Evolutionary conservation across 2,113 vertebrate genomes (phyloP).

Genomic region (Cottus gobio): DNA sequence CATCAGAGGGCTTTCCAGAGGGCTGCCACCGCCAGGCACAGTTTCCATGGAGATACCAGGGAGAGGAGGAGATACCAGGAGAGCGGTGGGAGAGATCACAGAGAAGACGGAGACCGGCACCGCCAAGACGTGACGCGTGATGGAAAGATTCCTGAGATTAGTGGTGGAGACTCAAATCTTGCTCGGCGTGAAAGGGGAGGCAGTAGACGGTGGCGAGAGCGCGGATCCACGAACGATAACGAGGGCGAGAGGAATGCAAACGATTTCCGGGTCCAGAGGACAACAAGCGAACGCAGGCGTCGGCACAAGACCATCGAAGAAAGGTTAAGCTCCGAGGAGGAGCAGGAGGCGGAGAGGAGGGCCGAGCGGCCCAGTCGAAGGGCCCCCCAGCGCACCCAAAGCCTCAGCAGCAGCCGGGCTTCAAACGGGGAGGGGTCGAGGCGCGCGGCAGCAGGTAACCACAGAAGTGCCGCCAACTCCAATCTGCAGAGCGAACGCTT

Average conservation of each 20-base stretch:
- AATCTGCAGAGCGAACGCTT: constrained; percentile 46
- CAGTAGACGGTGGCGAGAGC: constrained; percentile 42
- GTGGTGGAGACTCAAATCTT: constrained; percentile 16
- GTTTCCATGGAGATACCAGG: constrained; percentile 79
- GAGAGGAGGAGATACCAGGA: constrained; percentile 59
- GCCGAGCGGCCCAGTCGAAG: constrained; percentile 43
- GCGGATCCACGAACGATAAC: neutral
- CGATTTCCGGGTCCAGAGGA: constrained; percentile 48
- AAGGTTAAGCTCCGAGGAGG: constrained; percentile 71
- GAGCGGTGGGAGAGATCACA: constrained; percentile 58
- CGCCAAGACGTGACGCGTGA: constrained; percentile 6
- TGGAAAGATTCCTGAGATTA: constrained; percentile 47
- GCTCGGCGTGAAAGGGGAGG: constrained; percentile 32
- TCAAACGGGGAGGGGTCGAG: constrained; percentile 56
- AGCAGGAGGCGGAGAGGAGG: constrained; percentile 65
- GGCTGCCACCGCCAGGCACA: constrained; percentile 70
- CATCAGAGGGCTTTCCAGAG: constrained; percentile 73
- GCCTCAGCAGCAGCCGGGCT: constrained; percentile 62
- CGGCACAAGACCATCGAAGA: constrained; percentile 52
- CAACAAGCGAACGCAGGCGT: constrained; percentile 50
- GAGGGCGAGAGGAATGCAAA: constrained; percentile 31
- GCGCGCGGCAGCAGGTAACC: constrained; percentile 77
- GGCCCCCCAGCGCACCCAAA: constrained; percentile 66
- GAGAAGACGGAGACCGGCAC: constrained; percentile 55
- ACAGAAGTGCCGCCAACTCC: constrained; percentile 45